Evolutionary conservation across 2,888 invertebrate genomes (phyloP).

Genomic region (Cistogaster globosa): DNA sequence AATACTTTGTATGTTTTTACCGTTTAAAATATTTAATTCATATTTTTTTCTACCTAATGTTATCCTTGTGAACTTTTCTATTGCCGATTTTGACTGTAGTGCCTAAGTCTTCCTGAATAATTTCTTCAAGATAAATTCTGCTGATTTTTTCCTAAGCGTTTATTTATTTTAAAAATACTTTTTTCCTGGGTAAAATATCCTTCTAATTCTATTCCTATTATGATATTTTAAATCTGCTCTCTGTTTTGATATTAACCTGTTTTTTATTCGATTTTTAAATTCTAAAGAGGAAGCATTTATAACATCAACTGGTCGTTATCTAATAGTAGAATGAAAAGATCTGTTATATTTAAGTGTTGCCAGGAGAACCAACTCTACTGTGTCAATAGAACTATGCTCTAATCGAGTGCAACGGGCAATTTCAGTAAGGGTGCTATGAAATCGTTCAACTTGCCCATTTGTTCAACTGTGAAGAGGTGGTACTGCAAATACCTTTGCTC

Average conservation of each 20-base stretch:
- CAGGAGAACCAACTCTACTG: neutral
- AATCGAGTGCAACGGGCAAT: neutral
- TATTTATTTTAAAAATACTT: neutral
- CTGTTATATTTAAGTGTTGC: neutral
- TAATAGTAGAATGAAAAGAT: too few species aligned
- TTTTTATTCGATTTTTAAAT: constrained; percentile 8
- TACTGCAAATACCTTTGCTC: constrained; percentile 8
- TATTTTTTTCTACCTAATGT: too few species aligned
- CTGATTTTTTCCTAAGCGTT: too few species aligned
- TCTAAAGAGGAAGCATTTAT: neutral
- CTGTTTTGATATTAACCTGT: constrained; percentile 11
- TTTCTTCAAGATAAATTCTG: too few species aligned
- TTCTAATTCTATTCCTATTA: neutral
- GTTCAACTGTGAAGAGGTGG: constrained; percentile 12
- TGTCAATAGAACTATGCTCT: neutral
- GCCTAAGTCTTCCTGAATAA: too few species aligned
- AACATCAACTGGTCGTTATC: too few species aligned
- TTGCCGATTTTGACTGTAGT: too few species aligned
- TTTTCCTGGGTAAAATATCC: neutral
- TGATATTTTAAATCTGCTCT: constrained; percentile 6
- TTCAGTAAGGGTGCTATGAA: constrained; percentile 6
- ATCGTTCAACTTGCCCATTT: constrained; percentile 24
- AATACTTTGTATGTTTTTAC: too few species aligned
- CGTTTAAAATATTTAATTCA: too few species aligned
- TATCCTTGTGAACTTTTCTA: too few species aligned